phyloP scores from a whole-genome alignment of 1,140 invertebrate species.

The Drosophila sturtevanti region DNA sequence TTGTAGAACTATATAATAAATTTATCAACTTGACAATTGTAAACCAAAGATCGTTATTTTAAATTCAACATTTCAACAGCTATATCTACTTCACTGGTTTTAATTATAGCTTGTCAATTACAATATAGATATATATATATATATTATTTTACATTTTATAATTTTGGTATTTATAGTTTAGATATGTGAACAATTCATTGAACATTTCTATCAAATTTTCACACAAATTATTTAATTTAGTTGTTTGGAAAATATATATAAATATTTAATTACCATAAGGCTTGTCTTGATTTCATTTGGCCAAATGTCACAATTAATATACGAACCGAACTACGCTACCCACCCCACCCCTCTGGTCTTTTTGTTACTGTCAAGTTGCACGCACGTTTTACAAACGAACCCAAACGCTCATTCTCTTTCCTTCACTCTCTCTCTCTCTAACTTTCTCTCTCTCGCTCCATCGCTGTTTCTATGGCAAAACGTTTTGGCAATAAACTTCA shows the following conservation, averaged over 20 bases:
- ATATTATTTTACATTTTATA: too few relatives aligned
- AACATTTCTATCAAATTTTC: not conserved
- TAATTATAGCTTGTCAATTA: too few relatives aligned
- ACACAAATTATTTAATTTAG: not conserved
- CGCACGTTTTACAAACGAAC: constrained; percentile 43
- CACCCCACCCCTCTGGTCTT: not conserved
- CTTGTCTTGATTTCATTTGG: constrained; percentile 55
- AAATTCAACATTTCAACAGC: too few relatives aligned
- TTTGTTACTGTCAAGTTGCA: constrained; percentile 28
- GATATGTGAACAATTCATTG: too few relatives aligned
- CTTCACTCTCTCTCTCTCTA: not conserved
- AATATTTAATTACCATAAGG: not conserved
- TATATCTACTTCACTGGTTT: too few relatives aligned
- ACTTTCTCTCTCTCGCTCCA: too few relatives aligned
- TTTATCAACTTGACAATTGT: too few relatives aligned
- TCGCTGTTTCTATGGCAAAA: constrained; percentile 47
- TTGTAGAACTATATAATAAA: too few relatives aligned
- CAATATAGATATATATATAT: too few relatives aligned
- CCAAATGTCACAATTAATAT: constrained; percentile 34
- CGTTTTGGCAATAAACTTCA: constrained; percentile 81
- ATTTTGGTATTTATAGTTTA: too few relatives aligned
- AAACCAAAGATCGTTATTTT: too few relatives aligned
- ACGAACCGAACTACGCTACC: constrained; percentile 3
- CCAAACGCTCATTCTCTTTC: constrained; percentile 9
- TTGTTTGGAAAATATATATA: not conserved